These are phyloP conservation scores for Carollia perspicillata DNA, from an alignment of 2,113 vertebrate species.

Conservation along the genomic window DNA sequence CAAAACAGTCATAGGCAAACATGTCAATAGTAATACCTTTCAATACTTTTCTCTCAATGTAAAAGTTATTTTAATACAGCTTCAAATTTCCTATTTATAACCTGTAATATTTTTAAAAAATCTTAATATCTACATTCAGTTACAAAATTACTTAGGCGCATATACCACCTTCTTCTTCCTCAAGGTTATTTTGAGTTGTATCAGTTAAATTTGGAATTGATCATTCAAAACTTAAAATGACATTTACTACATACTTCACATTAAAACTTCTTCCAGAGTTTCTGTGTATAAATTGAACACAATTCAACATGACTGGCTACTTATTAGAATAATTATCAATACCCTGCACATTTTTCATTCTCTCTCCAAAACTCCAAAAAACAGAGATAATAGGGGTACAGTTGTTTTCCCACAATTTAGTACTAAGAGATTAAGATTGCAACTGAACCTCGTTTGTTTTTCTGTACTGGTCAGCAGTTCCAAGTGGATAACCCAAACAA, in stretches of 20 bases:
- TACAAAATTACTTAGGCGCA: background rate
- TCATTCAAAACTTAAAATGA: conserved; percentile 3
- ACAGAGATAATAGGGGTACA: background rate
- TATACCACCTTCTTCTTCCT: background rate
- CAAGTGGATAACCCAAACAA: conserved; percentile 62
- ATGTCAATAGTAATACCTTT: background rate
- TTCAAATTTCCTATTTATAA: conserved; percentile 34
- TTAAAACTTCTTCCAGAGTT: background rate
- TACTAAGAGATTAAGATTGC: background rate
- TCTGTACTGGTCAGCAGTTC: conserved; percentile 73
- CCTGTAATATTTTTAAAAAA: background rate
- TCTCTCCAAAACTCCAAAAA: background rate
- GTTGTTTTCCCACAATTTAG: background rate
- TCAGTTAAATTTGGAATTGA: conserved; percentile 4
- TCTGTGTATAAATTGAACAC: background rate
- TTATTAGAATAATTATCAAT: conserved; percentile 5
- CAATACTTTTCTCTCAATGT: background rate
- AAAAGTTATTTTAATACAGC: background rate
- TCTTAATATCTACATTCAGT: background rate
- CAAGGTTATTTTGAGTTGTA: background rate
- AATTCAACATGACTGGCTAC: background rate
- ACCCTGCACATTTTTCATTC: conserved; percentile 1
- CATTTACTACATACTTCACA: background rate
- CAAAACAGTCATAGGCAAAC: background rate
- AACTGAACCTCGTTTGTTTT: conserved; percentile 39